Base-by-base conservation (phyloP, 2,113 vertebrate genomes). In the Benitochromis conjunctus region DNA sequence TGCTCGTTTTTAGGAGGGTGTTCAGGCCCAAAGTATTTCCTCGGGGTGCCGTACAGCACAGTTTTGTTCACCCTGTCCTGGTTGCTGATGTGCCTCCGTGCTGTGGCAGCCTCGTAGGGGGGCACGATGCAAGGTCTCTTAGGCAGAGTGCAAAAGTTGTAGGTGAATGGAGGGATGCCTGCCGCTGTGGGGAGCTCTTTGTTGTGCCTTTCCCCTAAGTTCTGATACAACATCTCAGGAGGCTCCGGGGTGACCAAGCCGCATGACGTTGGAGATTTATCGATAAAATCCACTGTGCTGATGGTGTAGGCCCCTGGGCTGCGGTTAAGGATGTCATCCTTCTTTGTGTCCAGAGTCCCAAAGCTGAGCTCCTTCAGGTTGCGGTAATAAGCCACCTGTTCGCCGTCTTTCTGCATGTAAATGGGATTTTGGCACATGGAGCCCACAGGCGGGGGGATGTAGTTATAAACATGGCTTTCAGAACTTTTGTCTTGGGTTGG, bases 381-480 rank as follows among this genome's bases (percentile, higher is more conserved):
- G 79, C 98, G 96, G 86, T 99, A 99, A 84, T 97, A 99, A 10
- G 97, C 97, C 83, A 99, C 97, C 86, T 96, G 96, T 81, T 99
- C 98, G 1, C 97, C 97, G 53, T 99, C 98, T 82, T 99, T 99
- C 92, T 99, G 99, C 96, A 99, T 98, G 95, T 99, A 99, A 86
- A 99, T 99, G 1, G 99, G 99, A 85, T 99, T 99, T 93, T 98
- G 98, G 94, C 98, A 99, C 99, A 99, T 99, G 93, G 98, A 98
- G 26, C 98, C 97, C 66, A 99, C 95, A 0, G 98, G 97, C 36
- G 98, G 98, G 21, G 98, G 97, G 84, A 98, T 98, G 69, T 99
- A 99, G 90, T 99, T 99, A 87, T 99, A 99, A 82, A 99, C 97
- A 1, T 99, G 98, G 77, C 97, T 97, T 53, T 99, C 98, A 0